Evolutionary conservation across 2,888 invertebrate species (phyloP).

Genomic region (Nomada ruficornis): DNA sequence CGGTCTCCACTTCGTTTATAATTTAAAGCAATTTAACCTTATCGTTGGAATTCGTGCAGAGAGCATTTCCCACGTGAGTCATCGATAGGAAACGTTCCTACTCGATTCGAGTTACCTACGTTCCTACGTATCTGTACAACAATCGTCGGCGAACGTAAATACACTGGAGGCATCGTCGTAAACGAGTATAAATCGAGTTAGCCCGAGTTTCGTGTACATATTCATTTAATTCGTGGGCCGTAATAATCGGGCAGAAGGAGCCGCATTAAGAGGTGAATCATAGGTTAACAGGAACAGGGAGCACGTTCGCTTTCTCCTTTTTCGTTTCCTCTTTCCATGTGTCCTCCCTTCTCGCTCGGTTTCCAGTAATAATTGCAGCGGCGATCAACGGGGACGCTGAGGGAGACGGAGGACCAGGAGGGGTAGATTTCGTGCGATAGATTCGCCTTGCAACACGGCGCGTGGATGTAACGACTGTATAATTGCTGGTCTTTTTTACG

Average conservation of each 20-base stretch:
- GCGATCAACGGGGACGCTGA: slow-evolving; percentile 43
- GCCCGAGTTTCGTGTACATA: slow-evolving; percentile 82
- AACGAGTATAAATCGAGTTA: slow-evolving; percentile 79
- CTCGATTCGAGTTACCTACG: neutral
- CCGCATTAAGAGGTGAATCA: slow-evolving; percentile 82
- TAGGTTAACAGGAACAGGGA: slow-evolving; percentile 75
- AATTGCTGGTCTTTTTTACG: slow-evolving; percentile 66
- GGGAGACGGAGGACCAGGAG: slow-evolving; percentile 45
- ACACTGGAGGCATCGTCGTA: slow-evolving; percentile 21
- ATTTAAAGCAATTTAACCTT: no score
- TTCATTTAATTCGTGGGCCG: slow-evolving; percentile 78
- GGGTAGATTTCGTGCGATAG: slow-evolving; percentile 77
- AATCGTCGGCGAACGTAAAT: slow-evolving; percentile 16
- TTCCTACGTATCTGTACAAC: neutral
- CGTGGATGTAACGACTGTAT: slow-evolving; percentile 73
- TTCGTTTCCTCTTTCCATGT: neutral
- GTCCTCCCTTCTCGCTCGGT: slow-evolving; percentile 16
- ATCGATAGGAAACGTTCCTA: neutral
- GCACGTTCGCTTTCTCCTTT: slow-evolving; percentile 50
- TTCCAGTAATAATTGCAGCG: slow-evolving; percentile 65
- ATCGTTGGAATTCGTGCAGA: no score
- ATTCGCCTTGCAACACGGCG: slow-evolving; percentile 67
- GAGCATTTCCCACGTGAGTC: neutral
- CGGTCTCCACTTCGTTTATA: no score
- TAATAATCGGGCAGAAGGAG: slow-evolving; percentile 76